These are phyloP conservation scores for Abramis brama DNA, from an alignment of 2,113 vertebrate species.

Conservation along the genomic window DNA sequence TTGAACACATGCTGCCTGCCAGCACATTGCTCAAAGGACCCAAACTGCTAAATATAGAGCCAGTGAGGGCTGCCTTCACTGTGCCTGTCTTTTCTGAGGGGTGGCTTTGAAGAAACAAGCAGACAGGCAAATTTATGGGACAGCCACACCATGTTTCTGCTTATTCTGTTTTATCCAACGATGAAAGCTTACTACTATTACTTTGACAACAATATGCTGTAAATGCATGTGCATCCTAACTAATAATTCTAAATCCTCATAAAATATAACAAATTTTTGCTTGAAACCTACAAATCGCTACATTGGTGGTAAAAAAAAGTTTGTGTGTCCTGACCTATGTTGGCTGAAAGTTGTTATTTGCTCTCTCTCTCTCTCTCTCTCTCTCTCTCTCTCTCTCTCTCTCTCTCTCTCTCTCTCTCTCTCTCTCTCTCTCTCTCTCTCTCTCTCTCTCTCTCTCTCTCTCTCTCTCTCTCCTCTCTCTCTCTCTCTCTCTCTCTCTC, in stretches of 20 bases:
- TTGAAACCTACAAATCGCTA: not conserved
- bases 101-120: conserved; percentile 2
- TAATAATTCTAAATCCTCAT: not conserved
- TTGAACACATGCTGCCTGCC: conserved; percentile 68
- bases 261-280: not conserved
- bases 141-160: not conserved
- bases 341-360: not conserved
- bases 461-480: no score
- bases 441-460: no score
- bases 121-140: conserved; percentile 10
- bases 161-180: not conserved
- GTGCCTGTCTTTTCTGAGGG: conserved; percentile 62
- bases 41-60: conserved; percentile 78
- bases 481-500: no score
- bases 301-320: not conserved
- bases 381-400: no score
- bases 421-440: no score
- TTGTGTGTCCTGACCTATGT: not conserved
- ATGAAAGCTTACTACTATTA: not conserved
- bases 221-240: not conserved
- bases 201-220: not conserved
- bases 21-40: conserved; percentile 79
- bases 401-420: no score
- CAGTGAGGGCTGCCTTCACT: conserved; percentile 57
- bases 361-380: no score